A percentile compares a stretch with the other conserved stretches of the same genome.
These are phyloP conservation scores for Tretioscincus oriximinensis DNA, from an alignment of 2,113 vertebrate genomes.

Conservation along the genomic window DNA sequence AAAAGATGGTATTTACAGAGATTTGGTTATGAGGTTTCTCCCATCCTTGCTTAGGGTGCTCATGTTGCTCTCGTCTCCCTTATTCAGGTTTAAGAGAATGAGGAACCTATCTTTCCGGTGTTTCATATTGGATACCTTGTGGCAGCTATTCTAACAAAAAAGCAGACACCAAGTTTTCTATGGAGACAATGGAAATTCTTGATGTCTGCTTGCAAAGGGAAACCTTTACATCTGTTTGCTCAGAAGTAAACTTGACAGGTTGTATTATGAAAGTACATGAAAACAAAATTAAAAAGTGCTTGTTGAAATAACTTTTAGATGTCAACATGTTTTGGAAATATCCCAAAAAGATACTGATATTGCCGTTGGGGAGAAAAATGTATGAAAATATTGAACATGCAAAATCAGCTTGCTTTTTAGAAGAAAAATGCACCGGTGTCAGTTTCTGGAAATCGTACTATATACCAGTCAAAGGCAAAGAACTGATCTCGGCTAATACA, in stretches of 20 bases:
- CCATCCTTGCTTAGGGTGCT: too few species aligned
- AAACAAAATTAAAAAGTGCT: neutral
- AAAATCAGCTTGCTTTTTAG: slow-evolving; percentile 28
- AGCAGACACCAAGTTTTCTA: too few species aligned
- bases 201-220: too few species aligned
- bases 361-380: neutral
- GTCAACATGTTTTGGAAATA: slow-evolving; percentile 18
- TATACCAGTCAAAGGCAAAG: slow-evolving; percentile 26
- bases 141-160: too few species aligned
- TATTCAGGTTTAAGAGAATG: too few species aligned
- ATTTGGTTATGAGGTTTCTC: too few species aligned
- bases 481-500: neutral
- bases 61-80: too few species aligned
- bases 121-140: too few species aligned
- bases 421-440: slow-evolving; percentile 28
- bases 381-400: slow-evolving; percentile 20
- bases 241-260: neutral
- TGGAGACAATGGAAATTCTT: too few species aligned
- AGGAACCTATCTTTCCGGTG: too few species aligned
- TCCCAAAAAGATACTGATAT: neutral
- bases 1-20: too few species aligned
- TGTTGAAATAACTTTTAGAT: slow-evolving; percentile 28
- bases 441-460: slow-evolving; percentile 13
- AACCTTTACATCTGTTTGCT: too few species aligned
- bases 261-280: neutral